Evolutionary conservation across 2,797 vertebrate species (phyloP), one percentile per base, ranked within the genome.

Genomic region (Huso huso): DNA sequence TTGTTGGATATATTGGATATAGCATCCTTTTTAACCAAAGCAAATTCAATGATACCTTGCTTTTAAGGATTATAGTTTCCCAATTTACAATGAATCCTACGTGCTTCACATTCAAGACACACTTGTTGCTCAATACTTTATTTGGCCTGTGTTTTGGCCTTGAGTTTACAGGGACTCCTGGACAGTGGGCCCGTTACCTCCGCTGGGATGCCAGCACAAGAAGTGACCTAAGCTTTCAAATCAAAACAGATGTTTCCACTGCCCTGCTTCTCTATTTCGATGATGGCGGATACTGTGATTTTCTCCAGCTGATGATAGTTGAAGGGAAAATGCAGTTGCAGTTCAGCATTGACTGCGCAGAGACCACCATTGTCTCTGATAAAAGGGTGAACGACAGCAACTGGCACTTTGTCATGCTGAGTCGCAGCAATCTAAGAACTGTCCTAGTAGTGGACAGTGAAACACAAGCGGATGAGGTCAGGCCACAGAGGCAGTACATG

Each of bases 151-250:
- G 88, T 75, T 74, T 86, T 71, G 91, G 93, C 70, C 81, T 99
- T 58, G 95, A 99, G 87, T 98, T 99, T 75, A 92, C 93, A 73
- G 96, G 96, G 69, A 87, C 94, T n/a, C 87, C 92, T 62, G 94
- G 91, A 75, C 95, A 97, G 79, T 99, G 95, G 96, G 92, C 94
- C 70, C 95, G 96, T 72, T 99, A 95, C 83, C 84, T 93, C 67
- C 94, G 96, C 78, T 99, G 96, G 96, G 96, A 99, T 55, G 95
- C 95, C 75, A 95, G 96, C 84, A 91, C 92, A 3, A 88, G 87
- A 77, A 92, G 95, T 0, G 94, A 99, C 80, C 93, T 99, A 77
- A 98, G 90, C 51, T 97, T 98, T 78, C 95, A 94, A 78, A 89
- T 99, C 84, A 97, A 97, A 86, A 99, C 96, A 62, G 92, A 93